These are phyloP conservation scores for Eustalomyia histrio DNA, from an alignment of 2,888 invertebrate species.

Conservation along the genomic window DNA sequence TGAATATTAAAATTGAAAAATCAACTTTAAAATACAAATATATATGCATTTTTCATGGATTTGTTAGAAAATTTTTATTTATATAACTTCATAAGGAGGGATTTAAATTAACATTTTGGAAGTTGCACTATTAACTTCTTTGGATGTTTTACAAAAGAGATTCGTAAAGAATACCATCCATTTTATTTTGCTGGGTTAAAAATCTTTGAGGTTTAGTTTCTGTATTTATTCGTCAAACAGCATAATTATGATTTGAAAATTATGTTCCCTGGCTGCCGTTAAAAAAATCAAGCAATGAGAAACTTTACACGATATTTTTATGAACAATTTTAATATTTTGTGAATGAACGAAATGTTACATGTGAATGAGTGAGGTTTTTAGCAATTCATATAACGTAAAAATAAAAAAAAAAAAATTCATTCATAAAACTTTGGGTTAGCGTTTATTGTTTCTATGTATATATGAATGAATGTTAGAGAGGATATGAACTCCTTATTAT, in stretches of 20 bases:
- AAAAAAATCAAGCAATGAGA: conserved; percentile 20
- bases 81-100: too few relatives aligned
- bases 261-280: conserved; percentile 74
- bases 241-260: conserved; percentile 75
- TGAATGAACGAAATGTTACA: conserved; percentile 2
- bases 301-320: background rate
- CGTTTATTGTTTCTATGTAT: background rate
- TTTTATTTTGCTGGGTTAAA: too few relatives aligned
- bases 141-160: too few relatives aligned
- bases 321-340: conserved; percentile 3
- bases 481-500: conserved; percentile 54
- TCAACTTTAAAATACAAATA: too few relatives aligned
- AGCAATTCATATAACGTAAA: conserved; percentile 76
- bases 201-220: conserved; percentile 36
- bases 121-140: too few relatives aligned
- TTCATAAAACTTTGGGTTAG: conserved; percentile 56
- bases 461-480: conserved; percentile 13
- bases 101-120: too few relatives aligned
- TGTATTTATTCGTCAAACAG: conserved; percentile 68
- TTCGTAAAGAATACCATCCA: too few relatives aligned
- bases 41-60: too few relatives aligned
- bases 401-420: conserved; percentile 54
- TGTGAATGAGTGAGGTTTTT: conserved; percentile 61
- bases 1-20: too few relatives aligned
- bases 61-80: too few relatives aligned